A percentile compares a stretch with the other conserved stretches of the same genome.
phyloP scores from a whole-genome alignment of 2,888 invertebrate species.

The Diabrotica balteata region DNA sequence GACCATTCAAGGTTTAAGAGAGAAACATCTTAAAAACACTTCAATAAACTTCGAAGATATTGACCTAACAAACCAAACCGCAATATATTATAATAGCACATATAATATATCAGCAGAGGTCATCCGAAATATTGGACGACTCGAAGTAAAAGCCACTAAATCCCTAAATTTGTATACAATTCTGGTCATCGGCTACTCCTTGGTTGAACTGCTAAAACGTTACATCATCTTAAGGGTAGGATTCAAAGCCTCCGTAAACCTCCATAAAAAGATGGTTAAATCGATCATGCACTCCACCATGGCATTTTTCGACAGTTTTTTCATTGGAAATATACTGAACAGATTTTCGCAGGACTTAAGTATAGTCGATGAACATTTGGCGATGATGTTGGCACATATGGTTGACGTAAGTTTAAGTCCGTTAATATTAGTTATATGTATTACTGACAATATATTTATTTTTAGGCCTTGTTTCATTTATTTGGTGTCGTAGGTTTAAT shows the following conservation, averaged over 20 bases:
- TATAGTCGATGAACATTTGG: slow-evolving; percentile 47
- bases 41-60: slow-evolving; percentile 4
- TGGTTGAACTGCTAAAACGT: slow-evolving; percentile 43
- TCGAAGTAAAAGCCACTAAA: slow-evolving; percentile 27
- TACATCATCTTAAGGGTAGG: slow-evolving; percentile 43
- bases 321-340: slow-evolving; percentile 52
- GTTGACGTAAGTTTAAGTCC: slow-evolving; percentile 37
- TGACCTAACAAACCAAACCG: not conserved
- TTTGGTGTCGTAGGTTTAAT: slow-evolving; percentile 42
- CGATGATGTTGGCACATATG: slow-evolving; percentile 37
- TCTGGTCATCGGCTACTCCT: slow-evolving; percentile 41
- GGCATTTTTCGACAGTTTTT: slow-evolving; percentile 49
- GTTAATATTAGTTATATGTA: too few relatives aligned
- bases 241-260: slow-evolving; percentile 44
- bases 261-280: slow-evolving; percentile 48
- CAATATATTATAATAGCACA: slow-evolving; percentile 3
- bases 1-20: slow-evolving; percentile 10
- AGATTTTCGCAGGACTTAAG: slow-evolving; percentile 51
- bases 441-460: slow-evolving; percentile 2
- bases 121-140: slow-evolving; percentile 14
- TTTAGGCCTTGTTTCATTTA: slow-evolving; percentile 26
- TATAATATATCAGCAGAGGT: slow-evolving; percentile 19
- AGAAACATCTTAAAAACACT: slow-evolving; percentile 8
- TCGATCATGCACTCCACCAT: slow-evolving; percentile 46
- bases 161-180: slow-evolving; percentile 45